phyloP scores from a whole-genome alignment of 2,888 invertebrate species.

The Orchesellides sinensis region DNA sequence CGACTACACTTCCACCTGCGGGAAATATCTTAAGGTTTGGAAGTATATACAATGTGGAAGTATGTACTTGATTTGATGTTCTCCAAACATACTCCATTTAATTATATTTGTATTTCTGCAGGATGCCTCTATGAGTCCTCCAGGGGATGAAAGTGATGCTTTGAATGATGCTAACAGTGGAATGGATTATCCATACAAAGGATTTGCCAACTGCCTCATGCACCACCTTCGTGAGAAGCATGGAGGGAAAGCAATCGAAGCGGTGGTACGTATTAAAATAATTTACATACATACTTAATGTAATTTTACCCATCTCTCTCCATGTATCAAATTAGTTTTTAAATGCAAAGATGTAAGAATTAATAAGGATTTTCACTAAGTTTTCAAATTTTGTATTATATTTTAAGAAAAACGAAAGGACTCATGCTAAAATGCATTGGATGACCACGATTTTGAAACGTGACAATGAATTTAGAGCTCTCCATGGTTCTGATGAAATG shows the following conservation, averaged over 20 bases:
- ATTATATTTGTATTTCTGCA: not conserved
- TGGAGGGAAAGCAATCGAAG: conserved; percentile 39
- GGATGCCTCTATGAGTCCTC: conserved; percentile 6
- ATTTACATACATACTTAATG: not conserved
- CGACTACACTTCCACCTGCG: not conserved
- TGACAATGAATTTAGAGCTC: conserved; percentile 46
- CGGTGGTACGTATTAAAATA: conserved; percentile 26
- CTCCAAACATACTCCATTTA: not conserved
- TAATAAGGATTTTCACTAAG: not conserved
- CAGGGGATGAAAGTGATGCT: conserved; percentile 30
- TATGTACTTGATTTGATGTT: not conserved
- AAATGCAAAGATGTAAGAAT: conserved; percentile 10
- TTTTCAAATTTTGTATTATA: not conserved
- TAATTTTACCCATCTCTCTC: too few relatives aligned
- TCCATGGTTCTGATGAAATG: conserved; percentile 27
- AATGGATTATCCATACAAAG: conserved; percentile 39
- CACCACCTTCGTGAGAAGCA: not conserved
- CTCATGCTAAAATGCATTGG: conserved; percentile 23
- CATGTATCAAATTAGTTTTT: not conserved
- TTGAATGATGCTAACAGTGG: conserved; percentile 33
- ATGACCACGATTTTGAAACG: conserved; percentile 16
- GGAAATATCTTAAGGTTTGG: not conserved
- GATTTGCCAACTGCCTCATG: conserved; percentile 39
- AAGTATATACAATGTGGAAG: not conserved
- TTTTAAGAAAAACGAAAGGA: conserved; percentile 24